Evolutionary conservation across 1,140 invertebrate genomes (phyloP), one percentile per base, ranked within the genome.

Genomic region (Formica exsecta): DNA sequence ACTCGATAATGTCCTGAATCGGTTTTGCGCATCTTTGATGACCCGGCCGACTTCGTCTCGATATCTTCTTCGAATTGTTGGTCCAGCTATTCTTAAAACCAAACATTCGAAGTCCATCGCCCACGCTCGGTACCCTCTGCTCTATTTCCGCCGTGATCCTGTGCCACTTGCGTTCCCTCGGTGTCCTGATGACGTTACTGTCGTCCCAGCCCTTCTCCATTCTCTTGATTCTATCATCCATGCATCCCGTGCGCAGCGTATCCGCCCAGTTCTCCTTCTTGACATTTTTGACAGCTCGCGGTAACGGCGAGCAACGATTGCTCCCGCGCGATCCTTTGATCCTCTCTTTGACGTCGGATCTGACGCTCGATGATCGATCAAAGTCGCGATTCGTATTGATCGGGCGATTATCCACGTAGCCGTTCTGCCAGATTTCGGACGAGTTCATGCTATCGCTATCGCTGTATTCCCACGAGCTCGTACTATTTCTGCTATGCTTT

Each of bases 401-500:
- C 41, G n/a, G 7, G 25, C 64, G 79, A 81, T 44, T 86, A 71
- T 51, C 79, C 54, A n/a, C 2, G 5, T 13, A 13, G n/a, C 5
- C 66, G 22, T 41, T 90, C 70, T 87, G 57, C 2, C 93, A 92
- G 0, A 92, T 86, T 75, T 95, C 94, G 0, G 93, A 95, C 4
- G 95, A 96, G 81, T 96, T 94, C 48, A 96, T 92, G 51, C 95
- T 96, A 79, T 96, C 96, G 88, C 95, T 96, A 91, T 96, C 96
- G 85, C 95, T 96, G 65, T 95, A 95, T 0, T 96, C 95, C 93
- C 95, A 96, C 8, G 95, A 96, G 83, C 95, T 96, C n/a, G 95
- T 95, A 87, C 95, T 96, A 71, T 96, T 96, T 85, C 95, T 94
- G 68, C 94, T 95, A 19, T 92, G 57, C 48, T 94, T 94, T 19